phyloP scores from a whole-genome alignment of 2,797 vertebrate genomes.

The Poecilia wingei region DNA sequence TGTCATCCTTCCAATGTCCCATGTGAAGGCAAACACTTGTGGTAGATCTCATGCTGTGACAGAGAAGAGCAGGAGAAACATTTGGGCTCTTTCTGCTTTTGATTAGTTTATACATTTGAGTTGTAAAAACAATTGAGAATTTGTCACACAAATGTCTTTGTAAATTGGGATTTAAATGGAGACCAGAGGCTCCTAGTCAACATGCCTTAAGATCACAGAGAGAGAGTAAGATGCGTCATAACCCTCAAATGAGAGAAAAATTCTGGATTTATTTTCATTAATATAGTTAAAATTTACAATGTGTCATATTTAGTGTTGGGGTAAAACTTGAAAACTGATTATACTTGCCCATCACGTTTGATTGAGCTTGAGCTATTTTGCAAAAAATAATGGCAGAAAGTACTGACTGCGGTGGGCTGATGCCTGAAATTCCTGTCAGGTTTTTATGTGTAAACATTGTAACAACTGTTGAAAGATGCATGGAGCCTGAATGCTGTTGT shows the following conservation, averaged over 20 bases:
- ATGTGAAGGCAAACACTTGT: slow-evolving; percentile 38
- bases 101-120: not conserved
- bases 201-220: not conserved
- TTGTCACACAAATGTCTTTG: not conserved
- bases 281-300: not conserved
- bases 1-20: slow-evolving; percentile 58
- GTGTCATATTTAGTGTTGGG: too few relatives aligned
- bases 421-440: too few relatives aligned
- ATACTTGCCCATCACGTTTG: not conserved
- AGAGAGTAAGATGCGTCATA: not conserved
- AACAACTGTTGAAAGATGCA: not conserved
- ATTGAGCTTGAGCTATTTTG: too few relatives aligned
- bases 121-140: not conserved
- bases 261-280: not conserved
- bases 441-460: too few relatives aligned
- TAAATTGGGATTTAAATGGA: slow-evolving; percentile 10
- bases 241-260: not conserved
- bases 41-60: slow-evolving; percentile 33
- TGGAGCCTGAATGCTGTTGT: not conserved
- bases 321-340: not conserved
- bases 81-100: not conserved
- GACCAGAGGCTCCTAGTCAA: not conserved
- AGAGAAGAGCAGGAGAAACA: slow-evolving; percentile 20
- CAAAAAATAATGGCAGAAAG: too few relatives aligned
- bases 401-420: not conserved